Evolutionary conservation across 2,113 vertebrate genomes (phyloP).

Genomic region (Hucho hucho): DNA sequence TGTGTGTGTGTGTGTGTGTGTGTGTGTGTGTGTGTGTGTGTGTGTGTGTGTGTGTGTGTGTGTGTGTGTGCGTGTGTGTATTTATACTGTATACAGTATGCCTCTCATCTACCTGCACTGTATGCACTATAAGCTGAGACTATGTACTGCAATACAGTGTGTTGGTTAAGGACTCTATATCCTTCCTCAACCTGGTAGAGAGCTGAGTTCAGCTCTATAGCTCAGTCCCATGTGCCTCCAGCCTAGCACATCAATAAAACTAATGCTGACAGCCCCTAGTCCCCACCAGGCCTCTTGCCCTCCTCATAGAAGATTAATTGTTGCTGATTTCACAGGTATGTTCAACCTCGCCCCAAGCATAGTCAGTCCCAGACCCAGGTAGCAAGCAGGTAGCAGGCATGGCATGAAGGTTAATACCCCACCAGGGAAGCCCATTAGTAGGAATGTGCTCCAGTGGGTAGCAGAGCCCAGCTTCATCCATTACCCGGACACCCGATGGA

Average conservation of each 20-base stretch:
- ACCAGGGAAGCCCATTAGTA: conserved; percentile 23
- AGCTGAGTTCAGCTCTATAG: neutral
- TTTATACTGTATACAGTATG: neutral
- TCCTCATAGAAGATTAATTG: conserved; percentile 48
- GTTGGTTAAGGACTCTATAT: neutral
- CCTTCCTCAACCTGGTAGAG: neutral
- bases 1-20: conserved; percentile 3
- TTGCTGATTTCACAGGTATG: conserved; percentile 23
- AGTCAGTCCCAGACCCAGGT: conserved; percentile 5
- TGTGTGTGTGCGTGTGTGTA: neutral
- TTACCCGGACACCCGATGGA: neutral
- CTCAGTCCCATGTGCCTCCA: conserved; percentile 10
- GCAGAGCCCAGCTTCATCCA: neutral
- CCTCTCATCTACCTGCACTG: neutral
- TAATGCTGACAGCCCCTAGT: conserved; percentile 49
- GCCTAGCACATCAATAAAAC: conserved; percentile 46
- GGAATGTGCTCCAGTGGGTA: neutral
- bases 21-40: neutral
- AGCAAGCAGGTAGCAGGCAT: neutral
- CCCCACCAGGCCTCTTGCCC: conserved; percentile 38
- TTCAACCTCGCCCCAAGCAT: neutral
- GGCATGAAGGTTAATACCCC: conserved; percentile 16
- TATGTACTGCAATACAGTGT: neutral
- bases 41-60: neutral
- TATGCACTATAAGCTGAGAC: neutral